Conservation (phyloP, 2,113 vertebrate species). For the Paralichthys olivaceus region DNA sequence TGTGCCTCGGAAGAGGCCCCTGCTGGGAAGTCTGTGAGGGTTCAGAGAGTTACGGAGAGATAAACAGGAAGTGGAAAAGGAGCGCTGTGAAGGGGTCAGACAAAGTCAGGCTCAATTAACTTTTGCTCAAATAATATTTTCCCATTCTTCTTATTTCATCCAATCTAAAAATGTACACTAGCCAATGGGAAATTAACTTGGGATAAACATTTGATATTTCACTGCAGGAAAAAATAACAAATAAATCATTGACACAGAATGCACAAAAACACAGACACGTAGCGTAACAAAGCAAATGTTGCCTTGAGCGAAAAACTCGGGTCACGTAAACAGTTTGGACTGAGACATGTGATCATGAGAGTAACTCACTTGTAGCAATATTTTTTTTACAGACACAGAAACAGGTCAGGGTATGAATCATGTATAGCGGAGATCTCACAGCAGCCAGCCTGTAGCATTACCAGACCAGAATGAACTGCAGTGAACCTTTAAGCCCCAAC, state of each 20-base stretch:
- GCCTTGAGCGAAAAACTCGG: not conserved
- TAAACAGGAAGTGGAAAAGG: not conserved
- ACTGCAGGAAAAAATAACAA: not conserved
- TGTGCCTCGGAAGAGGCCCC: constrained; percentile 31
- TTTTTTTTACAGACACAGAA: not conserved
- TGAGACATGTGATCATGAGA: not conserved
- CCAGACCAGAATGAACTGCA: not conserved
- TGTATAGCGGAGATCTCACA: not conserved
- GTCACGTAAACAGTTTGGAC: not conserved
- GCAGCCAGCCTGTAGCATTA: too few relatives aligned
- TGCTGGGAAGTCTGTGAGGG: constrained; percentile 9
- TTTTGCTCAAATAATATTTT: constrained; percentile 1
- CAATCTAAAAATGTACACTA: too few relatives aligned
- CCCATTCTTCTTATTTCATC: too few relatives aligned
- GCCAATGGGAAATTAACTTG: not conserved
- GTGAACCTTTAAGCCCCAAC: too few relatives aligned
- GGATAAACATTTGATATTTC: not conserved
- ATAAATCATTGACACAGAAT: not conserved
- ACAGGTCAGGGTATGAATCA: not conserved
- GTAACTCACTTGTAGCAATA: not conserved
- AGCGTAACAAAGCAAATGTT: not conserved
- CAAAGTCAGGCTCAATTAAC: constrained; percentile 29
- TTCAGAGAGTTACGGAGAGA: constrained; percentile 10
- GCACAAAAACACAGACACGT: not conserved
- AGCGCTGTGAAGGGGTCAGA: constrained; percentile 24